Percentiles rank a stretch among this genome's conserved stretches.
phyloP scores from a whole-genome alignment of 2,113 vertebrate species.

The Cygnus buccinator region DNA sequence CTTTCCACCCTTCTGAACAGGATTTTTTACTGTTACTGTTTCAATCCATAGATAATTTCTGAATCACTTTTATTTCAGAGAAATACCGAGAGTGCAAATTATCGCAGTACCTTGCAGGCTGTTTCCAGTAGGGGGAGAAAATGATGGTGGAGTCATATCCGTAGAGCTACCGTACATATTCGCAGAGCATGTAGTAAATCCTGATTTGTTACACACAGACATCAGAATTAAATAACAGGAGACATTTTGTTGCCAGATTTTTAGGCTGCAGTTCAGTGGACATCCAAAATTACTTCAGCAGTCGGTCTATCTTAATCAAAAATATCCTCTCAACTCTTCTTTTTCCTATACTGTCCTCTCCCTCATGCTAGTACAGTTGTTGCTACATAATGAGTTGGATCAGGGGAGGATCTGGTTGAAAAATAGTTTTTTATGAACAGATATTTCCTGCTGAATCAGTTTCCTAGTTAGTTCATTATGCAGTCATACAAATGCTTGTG shows the following conservation, averaged over 20 bases:
- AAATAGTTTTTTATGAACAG: not conserved
- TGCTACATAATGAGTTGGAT: not conserved
- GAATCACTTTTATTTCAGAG: not conserved
- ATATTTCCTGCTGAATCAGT: not conserved
- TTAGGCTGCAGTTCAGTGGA: not conserved
- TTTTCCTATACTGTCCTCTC: not conserved
- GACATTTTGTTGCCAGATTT: not conserved
- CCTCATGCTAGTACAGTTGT: not conserved
- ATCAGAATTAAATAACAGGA: not conserved
- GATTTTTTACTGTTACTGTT: not conserved
- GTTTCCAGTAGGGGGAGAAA: conserved; percentile 54
- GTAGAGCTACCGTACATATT: not conserved
- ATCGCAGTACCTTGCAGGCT: not conserved
- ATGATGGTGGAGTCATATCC: not conserved
- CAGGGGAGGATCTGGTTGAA: not conserved
- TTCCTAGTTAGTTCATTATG: not conserved
- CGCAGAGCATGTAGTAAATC: not conserved
- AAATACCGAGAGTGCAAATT: not conserved
- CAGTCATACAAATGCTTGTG: not conserved
- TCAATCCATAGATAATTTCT: not conserved
- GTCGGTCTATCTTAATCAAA: not conserved
- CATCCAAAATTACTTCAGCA: not conserved
- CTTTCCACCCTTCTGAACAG: not conserved
- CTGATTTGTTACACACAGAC: not conserved
- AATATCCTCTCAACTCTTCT: not conserved